Evolutionary conservation across 2,888 invertebrate species (phyloP).

Genomic region (Chironomus riparius): DNA sequence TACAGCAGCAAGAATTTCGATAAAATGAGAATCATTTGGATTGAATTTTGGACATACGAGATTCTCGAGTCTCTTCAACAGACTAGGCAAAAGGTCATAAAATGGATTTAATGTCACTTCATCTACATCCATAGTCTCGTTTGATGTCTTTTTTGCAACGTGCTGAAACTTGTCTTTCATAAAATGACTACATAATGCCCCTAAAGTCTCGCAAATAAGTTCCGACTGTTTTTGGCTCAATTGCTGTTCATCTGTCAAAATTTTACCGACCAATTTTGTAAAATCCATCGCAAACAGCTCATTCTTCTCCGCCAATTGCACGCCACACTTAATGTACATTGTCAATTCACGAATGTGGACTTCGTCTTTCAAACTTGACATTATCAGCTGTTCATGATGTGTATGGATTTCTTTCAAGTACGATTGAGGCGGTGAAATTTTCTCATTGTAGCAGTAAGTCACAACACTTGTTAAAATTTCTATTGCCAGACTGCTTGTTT

Average conservation of each 20-base stretch:
- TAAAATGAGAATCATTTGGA: constrained; percentile 45
- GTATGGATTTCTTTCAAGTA: constrained; percentile 39
- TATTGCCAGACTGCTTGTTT: constrained; percentile 39
- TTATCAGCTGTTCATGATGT: constrained; percentile 40
- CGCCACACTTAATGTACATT: constrained; percentile 52
- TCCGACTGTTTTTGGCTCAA: constrained; percentile 35
- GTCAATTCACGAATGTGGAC: constrained; percentile 35
- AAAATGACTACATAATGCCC: constrained; percentile 57
- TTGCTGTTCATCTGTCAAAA: constrained; percentile 36
- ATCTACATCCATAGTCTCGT: constrained; percentile 23
- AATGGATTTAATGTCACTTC: constrained; percentile 31
- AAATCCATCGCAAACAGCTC: constrained; percentile 54
- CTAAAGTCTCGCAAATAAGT: constrained; percentile 62
- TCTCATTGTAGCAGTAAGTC: constrained; percentile 32
- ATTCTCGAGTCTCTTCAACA: constrained; percentile 38
- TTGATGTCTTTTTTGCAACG: not conserved
- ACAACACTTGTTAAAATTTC: constrained; percentile 38
- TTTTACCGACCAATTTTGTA: constrained; percentile 52
- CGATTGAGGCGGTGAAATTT: constrained; percentile 32
- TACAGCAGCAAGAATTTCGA: constrained; percentile 71
- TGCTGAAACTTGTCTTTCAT: constrained; percentile 34
- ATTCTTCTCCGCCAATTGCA: constrained; percentile 57
- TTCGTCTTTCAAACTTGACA: constrained; percentile 37
- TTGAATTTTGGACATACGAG: constrained; percentile 35
- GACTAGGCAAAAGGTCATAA: constrained; percentile 37